Evolutionary conservation across 1,140 invertebrate genomes (phyloP), one percentile per base, ranked within the genome.

Genomic region (Diorhabda sublineata): DNA sequence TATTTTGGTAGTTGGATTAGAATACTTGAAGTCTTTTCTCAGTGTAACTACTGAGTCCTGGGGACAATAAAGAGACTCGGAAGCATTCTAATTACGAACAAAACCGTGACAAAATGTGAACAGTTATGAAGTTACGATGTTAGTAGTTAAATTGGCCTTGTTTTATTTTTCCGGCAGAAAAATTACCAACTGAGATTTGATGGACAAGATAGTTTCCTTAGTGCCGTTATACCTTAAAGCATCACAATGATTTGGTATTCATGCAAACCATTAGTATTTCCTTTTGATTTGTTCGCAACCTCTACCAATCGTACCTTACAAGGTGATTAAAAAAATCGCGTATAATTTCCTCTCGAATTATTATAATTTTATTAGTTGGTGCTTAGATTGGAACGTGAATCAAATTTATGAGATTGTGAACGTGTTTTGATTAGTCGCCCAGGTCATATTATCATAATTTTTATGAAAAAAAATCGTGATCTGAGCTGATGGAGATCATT

Each of bases 171-270:
- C 7, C 42, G 26, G n/a, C 42, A 9, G 8, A 61, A 61, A 61
- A 61, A 61, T 61, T 5, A 42, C 6, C 26, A 42, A 6, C 59
- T 42, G 42, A 61, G 42, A 43, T 61, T 7, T 43, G 26, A 61
- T 3, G 9, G 59, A 7, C n/a, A 42, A 61, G 59, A 61, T 61
- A 43, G 42, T 41, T 61, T 61, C 41, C 59, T 7, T 42, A 42
- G 0, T 61, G 59, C 59, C 59, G 59, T 61, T 61, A 61, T 61
- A 61, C 26, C 59, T 61, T 7, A 41, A 4, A 61, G 59, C 59
- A 61, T 42, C 11, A 61, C 26, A 41, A 61, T 42, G 42, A 61
- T 42, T 41, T 43, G 59, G 42, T 8, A 52, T 52, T 52, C 47
- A n/a, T 52, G 47, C n/a, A n/a, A 52, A 52, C 47, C n/a, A 52